Base-by-base conservation (phyloP, 53 echinoderm and acorn worm species). In the Paracentrotus lividus region DNA sequence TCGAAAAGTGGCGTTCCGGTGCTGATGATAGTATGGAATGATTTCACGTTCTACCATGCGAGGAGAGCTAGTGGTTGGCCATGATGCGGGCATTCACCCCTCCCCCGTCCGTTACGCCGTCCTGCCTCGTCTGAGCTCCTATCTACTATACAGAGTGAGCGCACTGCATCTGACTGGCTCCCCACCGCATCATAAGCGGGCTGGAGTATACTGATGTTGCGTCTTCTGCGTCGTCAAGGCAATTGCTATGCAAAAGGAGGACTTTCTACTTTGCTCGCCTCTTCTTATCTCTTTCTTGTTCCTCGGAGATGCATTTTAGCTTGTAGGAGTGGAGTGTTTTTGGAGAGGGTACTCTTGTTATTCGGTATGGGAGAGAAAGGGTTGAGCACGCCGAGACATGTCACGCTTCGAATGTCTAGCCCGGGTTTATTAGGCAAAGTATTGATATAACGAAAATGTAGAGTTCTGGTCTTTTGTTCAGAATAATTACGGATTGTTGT, bases 51-150 rank as follows among this genome's bases (percentile, higher is more conserved):
- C 56, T 36, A 40, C 44, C 81, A 81, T 81, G 81, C 81, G 49
- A 81, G 26, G 81, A 13, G 81, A 81, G 81, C 81, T 24, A 47
- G 47, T 81, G 45, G 81, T 47, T 81, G 47, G 81, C 81, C 47
- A 81, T 81, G 47, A 81, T 81, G 44, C 89, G 89, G 89, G 24
- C 89, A 64, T 89, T 89, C 89, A 89, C 89, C 89, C 89, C 65
- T 59, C 89, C 65, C n/a, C 89, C 27, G 89, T 44, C 42, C 89
- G 89, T 36, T 57, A 38, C 61, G 66, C 89, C 89, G 44, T 65
- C 89, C 49, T 81, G 26, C 26, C 81, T n/a, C 5, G 81, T 47
- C 81, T 47, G 45, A 81, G 44, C 27, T 81, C 2, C 36, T 8
- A n/a, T 24, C 32, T 32, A 15, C 32, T 32, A 61, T 40, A 32